Percentiles rank a stretch among this genome's conserved stretches.
Evolutionary conservation across 1,140 invertebrate species (phyloP).

Genomic region (Sarcophaga bullata): DNA sequence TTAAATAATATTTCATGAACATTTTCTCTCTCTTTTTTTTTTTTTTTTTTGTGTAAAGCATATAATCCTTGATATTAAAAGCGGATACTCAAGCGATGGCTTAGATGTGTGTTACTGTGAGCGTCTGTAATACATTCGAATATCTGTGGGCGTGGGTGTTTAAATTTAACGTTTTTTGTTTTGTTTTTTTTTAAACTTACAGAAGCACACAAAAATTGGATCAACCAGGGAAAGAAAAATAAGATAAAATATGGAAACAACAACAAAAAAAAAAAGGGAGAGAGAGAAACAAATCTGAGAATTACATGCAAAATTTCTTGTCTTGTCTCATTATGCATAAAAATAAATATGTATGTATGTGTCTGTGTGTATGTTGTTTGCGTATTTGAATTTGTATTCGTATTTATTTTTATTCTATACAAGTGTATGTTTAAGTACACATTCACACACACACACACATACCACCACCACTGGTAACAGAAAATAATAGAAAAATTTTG

Average conservation of each 20-base stretch:
- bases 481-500: too few relatives aligned
- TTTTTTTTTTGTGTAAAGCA: not conserved
- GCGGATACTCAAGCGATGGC: too few relatives aligned
- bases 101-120: too few relatives aligned
- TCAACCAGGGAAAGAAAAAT: not conserved
- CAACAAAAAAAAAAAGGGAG: not conserved
- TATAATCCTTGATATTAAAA: constrained; percentile 13
- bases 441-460: not conserved
- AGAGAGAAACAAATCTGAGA: not conserved
- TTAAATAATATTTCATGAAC: not conserved
- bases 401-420: too few relatives aligned
- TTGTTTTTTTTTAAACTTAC: not conserved
- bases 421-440: not conserved
- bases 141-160: too few relatives aligned
- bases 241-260: not conserved
- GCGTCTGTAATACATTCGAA: too few relatives aligned
- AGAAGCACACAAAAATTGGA: not conserved
- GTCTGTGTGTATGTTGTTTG: too few relatives aligned
- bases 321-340: too few relatives aligned
- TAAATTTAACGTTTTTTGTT: too few relatives aligned
- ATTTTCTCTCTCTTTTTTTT: not conserved
- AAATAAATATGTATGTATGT: too few relatives aligned
- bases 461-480: not conserved
- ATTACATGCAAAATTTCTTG: too few relatives aligned
- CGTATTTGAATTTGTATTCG: too few relatives aligned